Evolutionary conservation across 2,888 invertebrate genomes (phyloP), one percentile per base, ranked within the genome.

Genomic region (Minunthozetes semirufus): DNA sequence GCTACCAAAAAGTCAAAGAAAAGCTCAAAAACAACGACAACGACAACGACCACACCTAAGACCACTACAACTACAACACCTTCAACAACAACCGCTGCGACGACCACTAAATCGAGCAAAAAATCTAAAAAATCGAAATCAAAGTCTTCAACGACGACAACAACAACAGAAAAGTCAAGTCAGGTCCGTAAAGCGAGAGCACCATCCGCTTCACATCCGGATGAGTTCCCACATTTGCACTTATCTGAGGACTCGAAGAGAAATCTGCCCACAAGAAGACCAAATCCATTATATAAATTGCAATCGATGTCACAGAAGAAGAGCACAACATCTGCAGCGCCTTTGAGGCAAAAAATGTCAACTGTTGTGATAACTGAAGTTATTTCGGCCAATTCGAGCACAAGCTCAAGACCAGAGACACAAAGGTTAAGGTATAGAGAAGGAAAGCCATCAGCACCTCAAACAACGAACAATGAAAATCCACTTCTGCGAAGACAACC

Each of bases 171-270:
- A n/a, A n/a, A n/a, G n/a, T n/a, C n/a, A n/a, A 42, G n/a, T 27
- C 42, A 42, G 19, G 53, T 29, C 19, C 66, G 63, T 27, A 42
- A n/a, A 22, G 53, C 66, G 6, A 50, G 75, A 56, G 71, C 70
- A 22, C 71, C 75, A 56, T 29, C 25, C 2, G 2, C 38, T 56
- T 66, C 33, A 42, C 74, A 74, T 74, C 74, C 74, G 29, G 53
- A 61, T 53, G 74, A 74, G 42, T 74, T 74, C 42, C 66, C 74
- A 9, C 46, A 74, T n/a, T 22, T 74, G n/a, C 74, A 74, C n/a
- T n/a, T 66, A 13, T 5, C 8, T 1, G 68, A 68, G n/a, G 42
- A 19, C 22, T 38, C 8, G 19, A 72, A 72, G 19, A 50, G 56
- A n/a, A 2, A 1, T 33, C 19, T 29, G 0, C 15, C 72, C 3